Evolutionary conservation across 2,888 invertebrate species (phyloP).

Genomic region (Cheilosia pagana): DNA sequence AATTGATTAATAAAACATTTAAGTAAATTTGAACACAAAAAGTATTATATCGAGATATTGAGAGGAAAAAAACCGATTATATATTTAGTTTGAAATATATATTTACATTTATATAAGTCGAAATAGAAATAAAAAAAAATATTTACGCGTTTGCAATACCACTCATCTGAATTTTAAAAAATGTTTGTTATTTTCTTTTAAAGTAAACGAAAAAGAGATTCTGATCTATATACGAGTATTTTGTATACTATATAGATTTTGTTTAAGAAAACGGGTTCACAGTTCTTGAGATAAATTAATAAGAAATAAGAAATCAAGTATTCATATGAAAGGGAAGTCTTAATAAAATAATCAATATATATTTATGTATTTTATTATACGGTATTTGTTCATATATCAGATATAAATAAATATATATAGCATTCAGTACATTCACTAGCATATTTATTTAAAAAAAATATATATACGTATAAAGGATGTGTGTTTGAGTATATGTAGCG

Average conservation of each 20-base stretch:
- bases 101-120: conserved; percentile 63
- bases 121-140: conserved; percentile 26
- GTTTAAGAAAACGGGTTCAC: conserved; percentile 64
- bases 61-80: conserved; percentile 57
- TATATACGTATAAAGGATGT: conserved; percentile 14
- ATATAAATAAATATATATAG: conserved; percentile 80
- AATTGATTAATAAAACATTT: conserved; percentile 30
- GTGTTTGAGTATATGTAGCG: conserved; percentile 61
- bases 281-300: conserved; percentile 18
- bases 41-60: conserved; percentile 62
- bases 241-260: background rate
- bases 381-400: conserved; percentile 48
- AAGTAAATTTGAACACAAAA: conserved; percentile 41
- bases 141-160: conserved; percentile 76
- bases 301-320: conserved; percentile 67
- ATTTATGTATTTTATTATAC: conserved; percentile 63
- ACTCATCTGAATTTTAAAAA: conserved; percentile 79
- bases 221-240: conserved; percentile 13
- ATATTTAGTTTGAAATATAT: conserved; percentile 52
- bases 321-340: conserved; percentile 69
- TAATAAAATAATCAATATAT: conserved; percentile 57
- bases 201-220: conserved; percentile 2
- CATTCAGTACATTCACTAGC: conserved; percentile 84
- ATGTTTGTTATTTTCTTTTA: conserved; percentile 38
- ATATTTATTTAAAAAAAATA: conserved; percentile 78